phyloP scores from a whole-genome alignment of 2,797 vertebrate genomes.

The Carapus acus region DNA sequence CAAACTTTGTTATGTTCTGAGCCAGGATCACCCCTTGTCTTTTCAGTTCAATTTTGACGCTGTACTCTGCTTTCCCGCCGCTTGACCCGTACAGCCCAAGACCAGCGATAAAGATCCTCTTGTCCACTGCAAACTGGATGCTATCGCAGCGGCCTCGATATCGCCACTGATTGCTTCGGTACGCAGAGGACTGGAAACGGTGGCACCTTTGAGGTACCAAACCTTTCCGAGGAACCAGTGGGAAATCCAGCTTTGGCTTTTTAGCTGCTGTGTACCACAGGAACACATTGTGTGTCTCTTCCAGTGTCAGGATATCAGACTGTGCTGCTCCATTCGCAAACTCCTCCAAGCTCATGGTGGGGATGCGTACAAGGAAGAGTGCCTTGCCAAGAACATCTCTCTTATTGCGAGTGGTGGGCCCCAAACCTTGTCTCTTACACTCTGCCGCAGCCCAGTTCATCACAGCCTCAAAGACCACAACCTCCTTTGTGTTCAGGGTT shows the following conservation, averaged over 20 bases:
- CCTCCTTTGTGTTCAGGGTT: slow-evolving; percentile 91
- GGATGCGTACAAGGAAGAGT: slow-evolving; percentile 87
- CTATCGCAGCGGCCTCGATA: slow-evolving; percentile 96
- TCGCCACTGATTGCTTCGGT: slow-evolving; percentile 97
- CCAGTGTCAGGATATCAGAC: slow-evolving; percentile 88
- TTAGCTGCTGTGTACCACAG: slow-evolving; percentile 96
- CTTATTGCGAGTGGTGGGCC: slow-evolving; percentile 73
- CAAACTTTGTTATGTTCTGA: slow-evolving; percentile 84
- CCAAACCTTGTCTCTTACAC: slow-evolving; percentile 83
- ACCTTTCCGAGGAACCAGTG: slow-evolving; percentile 77
- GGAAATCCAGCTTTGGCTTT: slow-evolving; percentile 88
- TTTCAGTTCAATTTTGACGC: slow-evolving; percentile 90
- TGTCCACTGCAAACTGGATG: slow-evolving; percentile 95
- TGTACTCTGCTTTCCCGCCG: slow-evolving; percentile 88
- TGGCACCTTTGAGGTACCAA: slow-evolving; percentile 84
- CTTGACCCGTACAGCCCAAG: slow-evolving; percentile 93
- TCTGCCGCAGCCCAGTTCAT: slow-evolving; percentile 90
- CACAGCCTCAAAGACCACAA: slow-evolving; percentile 86
- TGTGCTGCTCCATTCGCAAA: slow-evolving; percentile 93
- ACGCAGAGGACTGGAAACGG: slow-evolving; percentile 91
- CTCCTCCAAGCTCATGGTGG: slow-evolving; percentile 92
- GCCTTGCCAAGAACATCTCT: slow-evolving; percentile 83
- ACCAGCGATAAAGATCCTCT: slow-evolving; percentile 88
- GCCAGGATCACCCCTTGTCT: slow-evolving; percentile 85
- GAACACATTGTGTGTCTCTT: slow-evolving; percentile 92